Conservation (phyloP, 2,888 invertebrate genomes). For the Epinotia nisella region DNA sequence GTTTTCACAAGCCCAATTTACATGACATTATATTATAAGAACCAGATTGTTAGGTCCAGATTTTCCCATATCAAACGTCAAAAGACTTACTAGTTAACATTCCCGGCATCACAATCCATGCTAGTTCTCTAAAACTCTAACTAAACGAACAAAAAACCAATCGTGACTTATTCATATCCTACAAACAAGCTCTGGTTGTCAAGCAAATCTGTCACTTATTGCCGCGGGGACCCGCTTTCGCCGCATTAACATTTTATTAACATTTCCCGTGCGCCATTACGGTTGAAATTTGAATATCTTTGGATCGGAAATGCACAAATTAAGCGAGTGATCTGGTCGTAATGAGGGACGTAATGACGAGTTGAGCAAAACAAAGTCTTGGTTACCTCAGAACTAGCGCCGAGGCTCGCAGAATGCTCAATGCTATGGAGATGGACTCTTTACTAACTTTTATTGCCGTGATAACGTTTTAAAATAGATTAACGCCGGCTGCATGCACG, state of each 20-base stretch:
- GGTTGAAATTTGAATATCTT: constrained; percentile 83
- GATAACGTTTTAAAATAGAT: too few species aligned
- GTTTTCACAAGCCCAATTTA: neutral
- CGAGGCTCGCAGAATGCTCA: constrained; percentile 46
- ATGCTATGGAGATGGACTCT: constrained; percentile 60
- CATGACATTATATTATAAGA: neutral
- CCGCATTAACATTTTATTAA: constrained; percentile 84
- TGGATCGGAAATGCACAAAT: constrained; percentile 84
- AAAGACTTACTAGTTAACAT: constrained; percentile 35
- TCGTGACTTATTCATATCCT: constrained; percentile 79
- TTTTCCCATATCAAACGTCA: constrained; percentile 27
- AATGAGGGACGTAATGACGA: constrained; percentile 83
- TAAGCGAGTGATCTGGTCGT: constrained; percentile 83
- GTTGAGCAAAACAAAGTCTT: constrained; percentile 78
- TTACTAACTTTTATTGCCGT: too few species aligned
- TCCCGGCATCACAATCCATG: constrained; percentile 36
- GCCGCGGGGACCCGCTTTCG: constrained; percentile 75
- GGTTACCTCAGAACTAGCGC: constrained; percentile 68
- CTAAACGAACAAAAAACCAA: constrained; percentile 70
- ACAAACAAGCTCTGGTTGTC: constrained; percentile 79
- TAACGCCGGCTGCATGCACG: too few species aligned
- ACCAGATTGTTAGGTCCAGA: neutral
- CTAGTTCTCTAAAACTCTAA: constrained; percentile 39
- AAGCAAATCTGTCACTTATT: constrained; percentile 84
- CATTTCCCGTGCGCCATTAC: constrained; percentile 83